phyloP scores from a whole-genome alignment of 2,113 vertebrate genomes.

The Tachuris rubrigastra region DNA sequence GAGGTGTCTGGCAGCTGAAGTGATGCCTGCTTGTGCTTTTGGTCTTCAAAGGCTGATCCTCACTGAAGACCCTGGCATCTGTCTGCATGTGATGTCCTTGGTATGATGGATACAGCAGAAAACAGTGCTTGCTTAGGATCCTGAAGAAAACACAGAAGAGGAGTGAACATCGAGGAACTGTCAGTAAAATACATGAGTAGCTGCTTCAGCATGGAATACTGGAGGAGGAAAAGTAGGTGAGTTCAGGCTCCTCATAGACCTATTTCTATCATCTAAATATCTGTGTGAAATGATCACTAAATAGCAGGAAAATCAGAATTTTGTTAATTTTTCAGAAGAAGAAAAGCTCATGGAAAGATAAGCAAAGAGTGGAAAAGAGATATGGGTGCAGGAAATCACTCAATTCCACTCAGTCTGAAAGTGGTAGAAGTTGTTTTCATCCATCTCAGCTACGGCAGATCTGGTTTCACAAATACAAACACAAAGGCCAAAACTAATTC shows the following conservation, averaged over 20 bases:
- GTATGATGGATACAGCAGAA: neutral
- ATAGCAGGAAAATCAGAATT: neutral
- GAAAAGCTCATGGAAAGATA: neutral
- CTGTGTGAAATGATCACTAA: neutral
- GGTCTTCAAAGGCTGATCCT: neutral
- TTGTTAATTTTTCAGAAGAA: neutral
- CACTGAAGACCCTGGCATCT: neutral
- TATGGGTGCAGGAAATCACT: neutral
- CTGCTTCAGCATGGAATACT: neutral
- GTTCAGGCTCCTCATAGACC: neutral
- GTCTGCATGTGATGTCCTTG: neutral
- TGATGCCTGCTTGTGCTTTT: neutral
- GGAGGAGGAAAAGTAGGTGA: neutral
- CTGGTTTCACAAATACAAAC: neutral
- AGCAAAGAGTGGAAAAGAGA: neutral
- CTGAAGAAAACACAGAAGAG: neutral
- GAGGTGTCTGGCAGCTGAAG: fast-evolving
- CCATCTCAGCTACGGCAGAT: neutral
- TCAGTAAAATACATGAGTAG: neutral
- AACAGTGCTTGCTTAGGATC: neutral
- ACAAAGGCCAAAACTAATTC: neutral
- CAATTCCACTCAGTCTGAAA: neutral
- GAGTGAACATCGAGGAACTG: neutral
- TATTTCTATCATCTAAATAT: neutral
- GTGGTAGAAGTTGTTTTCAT: neutral